These are phyloP conservation scores for Ladona fulva DNA, from an alignment of 1,140 invertebrate species.

Conservation along the genomic window DNA sequence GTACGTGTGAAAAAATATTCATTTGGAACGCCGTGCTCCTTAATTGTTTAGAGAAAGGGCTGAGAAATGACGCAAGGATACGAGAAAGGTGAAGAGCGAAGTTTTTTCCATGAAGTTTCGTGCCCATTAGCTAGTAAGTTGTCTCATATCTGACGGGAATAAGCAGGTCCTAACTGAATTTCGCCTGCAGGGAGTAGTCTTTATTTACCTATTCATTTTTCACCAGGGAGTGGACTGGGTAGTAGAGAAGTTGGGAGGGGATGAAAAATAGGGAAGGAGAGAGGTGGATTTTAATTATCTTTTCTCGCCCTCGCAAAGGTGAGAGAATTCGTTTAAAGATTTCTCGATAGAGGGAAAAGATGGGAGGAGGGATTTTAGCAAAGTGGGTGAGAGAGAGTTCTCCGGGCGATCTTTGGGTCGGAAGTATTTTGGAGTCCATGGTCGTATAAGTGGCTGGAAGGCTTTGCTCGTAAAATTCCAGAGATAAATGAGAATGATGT, in stretches of 20 bases:
- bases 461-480: neutral
- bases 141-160: neutral
- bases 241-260: no score
- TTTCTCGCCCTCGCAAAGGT: neutral
- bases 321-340: neutral
- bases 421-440: constrained; percentile 2
- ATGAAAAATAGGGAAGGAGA: no score
- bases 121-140: neutral
- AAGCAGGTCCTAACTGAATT: neutral
- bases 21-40: no score
- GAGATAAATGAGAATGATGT: constrained; percentile 4
- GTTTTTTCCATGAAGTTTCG: no score
- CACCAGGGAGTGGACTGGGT: no score
- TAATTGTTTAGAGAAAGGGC: no score
- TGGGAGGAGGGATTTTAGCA: neutral
- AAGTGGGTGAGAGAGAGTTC: neutral
- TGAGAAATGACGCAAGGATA: no score
- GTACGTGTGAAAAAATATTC: no score
- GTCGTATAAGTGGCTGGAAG: neutral
- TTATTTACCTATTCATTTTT: no score
- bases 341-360: neutral
- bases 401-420: neutral
- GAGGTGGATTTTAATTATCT: neutral
- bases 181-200: neutral
- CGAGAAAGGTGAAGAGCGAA: no score